Evolutionary conservation across 2,113 vertebrate genomes (phyloP).

Genomic region (Odontesthes bonariensis): DNA sequence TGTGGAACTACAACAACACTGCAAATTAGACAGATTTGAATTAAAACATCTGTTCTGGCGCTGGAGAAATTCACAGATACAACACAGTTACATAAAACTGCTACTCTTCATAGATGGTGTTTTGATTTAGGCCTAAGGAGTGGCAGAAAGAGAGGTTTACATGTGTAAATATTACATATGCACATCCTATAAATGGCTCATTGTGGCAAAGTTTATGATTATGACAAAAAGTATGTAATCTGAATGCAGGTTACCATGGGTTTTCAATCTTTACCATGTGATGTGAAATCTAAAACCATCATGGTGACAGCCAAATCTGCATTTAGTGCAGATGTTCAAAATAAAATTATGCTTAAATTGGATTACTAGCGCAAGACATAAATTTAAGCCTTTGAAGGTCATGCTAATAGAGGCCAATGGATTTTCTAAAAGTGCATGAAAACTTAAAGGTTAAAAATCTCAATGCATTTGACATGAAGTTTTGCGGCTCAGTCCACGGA

Average conservation of each 20-base stretch:
- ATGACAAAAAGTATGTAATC: not conserved
- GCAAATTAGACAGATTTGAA: no score
- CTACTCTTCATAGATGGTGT: no score
- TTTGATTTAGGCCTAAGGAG: no score
- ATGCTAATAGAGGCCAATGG: constrained; percentile 21
- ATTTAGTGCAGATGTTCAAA: not conserved
- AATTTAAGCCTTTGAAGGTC: constrained; percentile 20
- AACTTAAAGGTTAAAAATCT: constrained; percentile 6
- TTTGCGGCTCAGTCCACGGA: not conserved
- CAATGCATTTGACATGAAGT: constrained; percentile 3
- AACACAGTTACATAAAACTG: no score
- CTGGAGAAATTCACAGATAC: no score
- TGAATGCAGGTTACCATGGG: not conserved
- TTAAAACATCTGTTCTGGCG: no score
- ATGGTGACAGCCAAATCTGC: constrained; percentile 7
- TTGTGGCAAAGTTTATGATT: not conserved
- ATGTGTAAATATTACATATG: no score
- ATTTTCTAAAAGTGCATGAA: not conserved
- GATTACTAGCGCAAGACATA: not conserved
- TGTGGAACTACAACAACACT: no score
- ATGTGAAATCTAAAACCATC: constrained; percentile 13
- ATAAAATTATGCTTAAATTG: not conserved
- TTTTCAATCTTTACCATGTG: constrained; percentile 16
- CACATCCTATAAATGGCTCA: not conserved
- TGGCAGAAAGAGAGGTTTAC: no score